Base-by-base conservation (phyloP, 2,113 vertebrate species). In the Cricetomys ansorgei region DNA sequence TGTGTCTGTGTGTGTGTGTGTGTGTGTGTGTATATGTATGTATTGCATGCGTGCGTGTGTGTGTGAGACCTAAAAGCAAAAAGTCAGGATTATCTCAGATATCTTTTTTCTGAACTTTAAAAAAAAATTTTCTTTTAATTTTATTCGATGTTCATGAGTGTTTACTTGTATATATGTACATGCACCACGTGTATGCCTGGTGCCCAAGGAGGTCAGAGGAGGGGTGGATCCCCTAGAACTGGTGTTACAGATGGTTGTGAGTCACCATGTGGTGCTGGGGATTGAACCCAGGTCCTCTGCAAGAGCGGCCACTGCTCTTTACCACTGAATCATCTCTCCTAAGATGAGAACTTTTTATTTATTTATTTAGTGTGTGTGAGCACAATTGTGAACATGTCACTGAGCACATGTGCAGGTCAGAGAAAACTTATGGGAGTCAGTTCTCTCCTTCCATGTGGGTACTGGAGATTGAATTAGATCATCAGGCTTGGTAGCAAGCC, bases 41-140 rank as follows among this genome's bases (percentile, higher is more conserved):
- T n/a, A n/a, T n/a, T n/a, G n/a, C n/a, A n/a, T n/a, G n/a, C n/a
- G n/a, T n/a, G n/a, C n/a, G n/a, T n/a, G n/a, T n/a, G n/a, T n/a
- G n/a, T n/a, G n/a, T n/a, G n/a, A n/a, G 55, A 89, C 31, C 89
- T 89, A n/a, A 76, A 92, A 43, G 53, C 10, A 88, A 73, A 69
- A 40, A 50, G 17, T 69, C 64, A 67, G 5, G 11, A 45, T 67
- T 86, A 19, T 81, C 43, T 86, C 48, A 72, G 48, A 25, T 76
- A 45, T 17, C n/a, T 45, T 5, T 57, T 88, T 16, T 65, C 31
- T 87, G 59, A 45, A 31, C n/a, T n/a, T n/a, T n/a, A n/a, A n/a
- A 59, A 57, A 27, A 70, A n/a, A 19, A 40, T 40, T 10, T 3
- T n/a, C 40, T 80, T 81, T n/a, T 59, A 12, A 13, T n/a, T n/a